phyloP scores from a whole-genome alignment of 1,140 invertebrate genomes.

The Lineus longissimus region DNA sequence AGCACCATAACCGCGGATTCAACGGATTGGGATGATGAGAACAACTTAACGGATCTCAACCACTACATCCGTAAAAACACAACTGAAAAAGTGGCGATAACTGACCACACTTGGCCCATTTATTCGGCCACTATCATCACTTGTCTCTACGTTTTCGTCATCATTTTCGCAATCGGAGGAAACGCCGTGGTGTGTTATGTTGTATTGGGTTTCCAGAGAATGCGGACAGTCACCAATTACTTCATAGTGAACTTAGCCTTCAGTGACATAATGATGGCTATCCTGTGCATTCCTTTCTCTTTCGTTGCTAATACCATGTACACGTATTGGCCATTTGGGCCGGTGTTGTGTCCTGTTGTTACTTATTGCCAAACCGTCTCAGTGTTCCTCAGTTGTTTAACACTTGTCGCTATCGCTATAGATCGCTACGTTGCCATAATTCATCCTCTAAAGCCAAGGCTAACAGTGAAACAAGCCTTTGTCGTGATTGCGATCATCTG shows the following conservation, averaged over 20 bases:
- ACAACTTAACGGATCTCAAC: too few relatives aligned
- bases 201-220: slow-evolving; percentile 73
- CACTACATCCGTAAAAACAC: too few relatives aligned
- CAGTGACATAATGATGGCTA: slow-evolving; percentile 86
- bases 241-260: slow-evolving; percentile 92
- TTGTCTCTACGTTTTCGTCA: neutral
- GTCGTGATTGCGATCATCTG: slow-evolving; percentile 72
- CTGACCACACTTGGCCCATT: neutral
- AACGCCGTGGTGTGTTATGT: slow-evolving; percentile 85
- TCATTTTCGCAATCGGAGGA: slow-evolving; percentile 50
- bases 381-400: slow-evolving; percentile 91
- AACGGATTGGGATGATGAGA: too few relatives aligned
- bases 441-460: slow-evolving; percentile 75
- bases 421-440: slow-evolving; percentile 95
- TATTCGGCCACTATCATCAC: neutral
- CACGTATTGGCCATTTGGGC: slow-evolving; percentile 86
- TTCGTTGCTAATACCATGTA: slow-evolving; percentile 84
- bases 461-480: slow-evolving; percentile 69
- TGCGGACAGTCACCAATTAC: slow-evolving; percentile 91
- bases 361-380: slow-evolving; percentile 89
- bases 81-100: neutral
- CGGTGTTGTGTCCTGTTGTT: slow-evolving; percentile 77
- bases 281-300: slow-evolving; percentile 89
- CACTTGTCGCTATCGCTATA: slow-evolving; percentile 90
- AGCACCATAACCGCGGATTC: too few relatives aligned